phyloP scores from a whole-genome alignment of 2,888 invertebrate species.

The Lathronympha strigana region DNA sequence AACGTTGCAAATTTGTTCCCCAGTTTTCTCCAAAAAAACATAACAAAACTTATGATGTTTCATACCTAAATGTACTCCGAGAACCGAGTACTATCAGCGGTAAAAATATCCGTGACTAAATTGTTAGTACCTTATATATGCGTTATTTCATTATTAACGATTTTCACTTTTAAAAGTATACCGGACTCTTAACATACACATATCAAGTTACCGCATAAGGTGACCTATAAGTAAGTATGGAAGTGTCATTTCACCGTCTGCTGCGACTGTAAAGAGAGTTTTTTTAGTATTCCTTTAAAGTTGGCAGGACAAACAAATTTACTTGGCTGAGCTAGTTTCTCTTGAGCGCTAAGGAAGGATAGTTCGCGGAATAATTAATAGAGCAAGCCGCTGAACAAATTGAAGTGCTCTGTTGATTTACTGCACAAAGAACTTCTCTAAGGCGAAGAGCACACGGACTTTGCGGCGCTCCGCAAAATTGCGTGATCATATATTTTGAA shows the following conservation, averaged over 20 bases:
- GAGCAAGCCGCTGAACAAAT: conserved; percentile 48
- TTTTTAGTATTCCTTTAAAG: conserved; percentile 27
- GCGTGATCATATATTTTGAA: not conserved
- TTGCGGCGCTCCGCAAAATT: not conserved
- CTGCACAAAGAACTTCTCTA: conserved; percentile 41
- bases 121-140: too few species aligned
- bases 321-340: conserved; percentile 39
- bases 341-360: conserved; percentile 40
- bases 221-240: conserved; percentile 27
- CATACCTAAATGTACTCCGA: too few species aligned
- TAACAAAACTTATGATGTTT: too few species aligned
- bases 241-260: conserved; percentile 25
- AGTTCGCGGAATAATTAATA: conserved; percentile 49
- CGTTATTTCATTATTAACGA: too few species aligned
- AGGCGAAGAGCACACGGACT: conserved; percentile 30
- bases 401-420: conserved; percentile 48
- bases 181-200: too few species aligned
- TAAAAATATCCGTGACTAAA: too few species aligned
- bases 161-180: too few species aligned
- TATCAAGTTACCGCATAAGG: conserved; percentile 33
- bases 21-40: too few species aligned
- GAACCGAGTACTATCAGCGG: too few species aligned
- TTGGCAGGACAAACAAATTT: conserved; percentile 38
- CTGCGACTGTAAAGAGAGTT: conserved; percentile 13
- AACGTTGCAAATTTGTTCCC: too few species aligned